Conservation (phyloP, 2,888 invertebrate species). For the Dicyrtoma fusca region DNA sequence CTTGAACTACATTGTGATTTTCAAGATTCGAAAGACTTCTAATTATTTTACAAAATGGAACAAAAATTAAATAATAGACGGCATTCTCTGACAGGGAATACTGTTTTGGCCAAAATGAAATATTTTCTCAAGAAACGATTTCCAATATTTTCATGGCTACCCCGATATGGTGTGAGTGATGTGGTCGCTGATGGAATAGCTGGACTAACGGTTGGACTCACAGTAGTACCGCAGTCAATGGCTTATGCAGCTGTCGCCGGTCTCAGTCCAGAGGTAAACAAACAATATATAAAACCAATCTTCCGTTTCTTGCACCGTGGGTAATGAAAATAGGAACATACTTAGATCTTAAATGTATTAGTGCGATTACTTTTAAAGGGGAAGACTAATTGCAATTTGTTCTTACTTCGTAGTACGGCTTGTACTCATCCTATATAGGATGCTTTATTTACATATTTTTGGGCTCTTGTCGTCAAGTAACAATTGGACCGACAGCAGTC, state of each 20-base stretch:
- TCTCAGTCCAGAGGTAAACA: constrained; percentile 61
- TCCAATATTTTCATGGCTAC: constrained; percentile 77
- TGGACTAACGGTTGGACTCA: constrained; percentile 76
- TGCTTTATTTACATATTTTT: constrained; percentile 63
- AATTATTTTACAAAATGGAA: too few relatives aligned
- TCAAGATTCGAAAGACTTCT: too few relatives aligned
- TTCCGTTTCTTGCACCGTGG: too few relatives aligned
- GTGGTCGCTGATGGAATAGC: constrained; percentile 86
- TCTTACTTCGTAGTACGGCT: constrained; percentile 41
- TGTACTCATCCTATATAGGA: constrained; percentile 59
- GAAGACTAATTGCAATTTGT: background rate
- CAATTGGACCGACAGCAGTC: constrained; percentile 38
- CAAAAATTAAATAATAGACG: too few relatives aligned
- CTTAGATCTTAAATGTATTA: too few relatives aligned
- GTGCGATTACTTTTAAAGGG: background rate
- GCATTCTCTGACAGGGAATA: background rate
- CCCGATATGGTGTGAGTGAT: constrained; percentile 72
- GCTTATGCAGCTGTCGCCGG: constrained; percentile 63
- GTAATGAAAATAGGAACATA: background rate
- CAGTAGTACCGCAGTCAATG: constrained; percentile 63
- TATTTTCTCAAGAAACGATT: constrained; percentile 58
- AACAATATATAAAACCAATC: constrained; percentile 12
- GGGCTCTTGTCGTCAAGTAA: constrained; percentile 62
- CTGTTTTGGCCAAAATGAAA: background rate
- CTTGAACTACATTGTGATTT: too few relatives aligned